Evolutionary conservation across 2,113 vertebrate species (phyloP).

Genomic region (Anthoscopus minutus): DNA sequence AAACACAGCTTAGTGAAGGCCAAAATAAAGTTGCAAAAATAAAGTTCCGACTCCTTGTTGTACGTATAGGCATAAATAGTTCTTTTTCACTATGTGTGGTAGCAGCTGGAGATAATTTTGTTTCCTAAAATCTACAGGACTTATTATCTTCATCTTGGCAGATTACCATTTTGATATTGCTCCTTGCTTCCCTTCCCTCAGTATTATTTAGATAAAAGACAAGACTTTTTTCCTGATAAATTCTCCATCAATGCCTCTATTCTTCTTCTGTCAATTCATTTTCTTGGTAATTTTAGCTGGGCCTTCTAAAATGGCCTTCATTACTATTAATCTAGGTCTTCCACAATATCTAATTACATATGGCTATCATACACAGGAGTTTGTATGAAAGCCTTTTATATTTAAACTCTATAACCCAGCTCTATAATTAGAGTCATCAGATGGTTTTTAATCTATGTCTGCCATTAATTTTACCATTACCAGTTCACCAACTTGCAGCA

Average conservation of each 20-base stretch:
- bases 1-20: background rate
- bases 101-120: background rate
- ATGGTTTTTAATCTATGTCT: background rate
- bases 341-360: background rate
- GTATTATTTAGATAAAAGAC: background rate
- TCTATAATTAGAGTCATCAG: constrained; percentile 13
- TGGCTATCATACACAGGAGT: background rate
- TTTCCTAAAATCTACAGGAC: background rate
- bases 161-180: background rate
- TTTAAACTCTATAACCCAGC: background rate
- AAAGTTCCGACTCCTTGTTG: background rate
- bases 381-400: constrained; percentile 21
- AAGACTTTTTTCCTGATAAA: background rate
- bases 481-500: background rate
- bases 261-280: background rate
- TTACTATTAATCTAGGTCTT: constrained; percentile 36
- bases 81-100: background rate
- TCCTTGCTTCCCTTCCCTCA: background rate
- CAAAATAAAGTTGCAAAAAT: background rate
- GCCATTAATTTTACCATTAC: background rate
- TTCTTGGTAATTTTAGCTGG: constrained; percentile 34
- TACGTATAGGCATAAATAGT: background rate
- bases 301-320: constrained; percentile 32
- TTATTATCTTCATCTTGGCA: background rate
- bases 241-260: background rate